These are phyloP conservation scores for Deilephila elpenor DNA, from an alignment of 2,888 invertebrate species.

Conservation along the genomic window DNA sequence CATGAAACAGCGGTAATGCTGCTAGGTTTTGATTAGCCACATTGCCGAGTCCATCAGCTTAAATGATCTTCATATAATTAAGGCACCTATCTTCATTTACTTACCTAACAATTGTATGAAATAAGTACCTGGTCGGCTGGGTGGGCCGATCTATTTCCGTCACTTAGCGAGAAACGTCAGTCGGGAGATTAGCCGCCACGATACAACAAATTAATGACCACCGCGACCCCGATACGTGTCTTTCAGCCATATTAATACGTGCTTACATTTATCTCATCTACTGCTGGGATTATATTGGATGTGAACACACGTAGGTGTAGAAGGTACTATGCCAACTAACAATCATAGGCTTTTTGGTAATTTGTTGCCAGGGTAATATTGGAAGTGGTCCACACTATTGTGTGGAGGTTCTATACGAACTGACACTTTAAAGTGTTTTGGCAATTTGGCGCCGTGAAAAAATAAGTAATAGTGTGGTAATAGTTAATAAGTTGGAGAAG, in stretches of 20 bases:
- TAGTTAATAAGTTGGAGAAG: too few species aligned
- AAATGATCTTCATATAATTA: too few species aligned
- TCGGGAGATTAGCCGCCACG: slow-evolving; percentile 63
- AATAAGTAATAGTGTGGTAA: too few species aligned
- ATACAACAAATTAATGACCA: slow-evolving; percentile 68
- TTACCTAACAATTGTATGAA: neutral
- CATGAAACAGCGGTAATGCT: too few species aligned
- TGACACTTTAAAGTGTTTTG: too few species aligned
- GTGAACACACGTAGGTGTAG: neutral
- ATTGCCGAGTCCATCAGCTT: too few species aligned
- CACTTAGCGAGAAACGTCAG: slow-evolving; percentile 61
- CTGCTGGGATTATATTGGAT: slow-evolving; percentile 8
- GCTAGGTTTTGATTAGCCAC: too few species aligned
- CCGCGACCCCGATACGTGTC: slow-evolving; percentile 53
- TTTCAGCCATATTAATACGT: slow-evolving; percentile 37
- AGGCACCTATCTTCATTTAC: neutral
- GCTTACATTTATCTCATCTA: slow-evolving; percentile 27
- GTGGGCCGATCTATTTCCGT: slow-evolving; percentile 73
- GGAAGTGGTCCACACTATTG: too few species aligned
- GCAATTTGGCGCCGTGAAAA: too few species aligned
- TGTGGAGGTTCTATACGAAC: too few species aligned
- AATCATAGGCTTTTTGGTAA: too few species aligned
- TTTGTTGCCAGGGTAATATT: too few species aligned
- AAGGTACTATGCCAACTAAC: neutral
- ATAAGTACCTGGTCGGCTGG: slow-evolving; percentile 41